Evolutionary conservation across 2,888 invertebrate species (phyloP), one percentile per base, ranked within the genome.

Genomic region (Scelioninae gen. 1): DNA sequence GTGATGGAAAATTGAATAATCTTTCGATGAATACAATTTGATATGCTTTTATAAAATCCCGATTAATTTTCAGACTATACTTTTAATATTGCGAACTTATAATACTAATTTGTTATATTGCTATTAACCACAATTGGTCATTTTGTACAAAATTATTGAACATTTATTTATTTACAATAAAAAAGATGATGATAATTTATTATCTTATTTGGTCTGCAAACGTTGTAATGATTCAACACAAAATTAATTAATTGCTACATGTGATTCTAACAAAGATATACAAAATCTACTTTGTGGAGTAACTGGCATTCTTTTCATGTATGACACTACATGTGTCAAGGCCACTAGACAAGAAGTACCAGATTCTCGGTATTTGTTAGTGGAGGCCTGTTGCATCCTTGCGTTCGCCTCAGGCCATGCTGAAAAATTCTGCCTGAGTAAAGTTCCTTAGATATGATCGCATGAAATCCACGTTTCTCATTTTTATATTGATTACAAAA

Each of bases 251-350:
- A n/a, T n/a, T n/a, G n/a, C n/a, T n/a, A n/a, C n/a, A n/a, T n/a
- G n/a, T n/a, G n/a, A n/a, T n/a, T n/a, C n/a, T n/a, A 10, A 5
- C 13, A 10, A 49, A 49, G n/a, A 9, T 38, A 40, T 34, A 11
- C 65, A 49, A 60, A 77, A 63, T 71, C 84, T 84, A 85, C 71
- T 82, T 82, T 78, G 78, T 69, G 74, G 81, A 77, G 85, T 91
- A 91, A 92, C 88, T 91, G 88, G 91, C 89, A 74, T 91, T 88
- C 91, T 92, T 88, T 69, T 80, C 89, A 87, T 91, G 90, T 92
- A 92, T 90, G 91, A 89, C 90, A 91, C 92, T 91, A 92, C 89
- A 91, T 87, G 86, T 85, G 90, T 89, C 87, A 88, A 91, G 90
- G 88, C 91, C 92, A 91, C 92, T 92, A 90, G 89, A 91, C 86